phyloP scores from a whole-genome alignment of 1,140 invertebrate genomes.

The Cotesia vestalis region DNA sequence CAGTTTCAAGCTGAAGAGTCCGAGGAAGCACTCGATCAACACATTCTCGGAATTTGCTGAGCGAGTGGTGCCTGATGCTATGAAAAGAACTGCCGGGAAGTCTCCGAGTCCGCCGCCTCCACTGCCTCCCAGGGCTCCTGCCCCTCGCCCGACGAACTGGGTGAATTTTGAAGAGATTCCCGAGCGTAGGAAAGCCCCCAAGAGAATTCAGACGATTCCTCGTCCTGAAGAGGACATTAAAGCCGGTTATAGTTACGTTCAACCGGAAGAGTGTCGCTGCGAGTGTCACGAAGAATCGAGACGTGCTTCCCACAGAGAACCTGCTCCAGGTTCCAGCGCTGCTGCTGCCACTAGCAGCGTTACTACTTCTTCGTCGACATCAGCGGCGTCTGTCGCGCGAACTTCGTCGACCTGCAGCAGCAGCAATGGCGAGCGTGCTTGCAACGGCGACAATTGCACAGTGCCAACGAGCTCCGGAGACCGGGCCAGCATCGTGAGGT shows the following conservation, averaged over 20 bases:
- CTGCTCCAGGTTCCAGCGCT: constrained; percentile 25
- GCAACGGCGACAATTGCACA: constrained; percentile 48
- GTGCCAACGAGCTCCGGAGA: constrained; percentile 38
- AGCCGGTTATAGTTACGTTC: constrained; percentile 76
- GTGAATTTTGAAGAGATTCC: constrained; percentile 88
- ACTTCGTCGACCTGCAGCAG: constrained; percentile 38
- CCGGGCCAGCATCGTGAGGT: constrained; percentile 59
- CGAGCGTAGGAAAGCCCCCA: constrained; percentile 79
- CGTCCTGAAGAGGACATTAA: constrained; percentile 58
- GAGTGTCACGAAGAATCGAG: constrained; percentile 77
- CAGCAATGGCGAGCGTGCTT: constrained; percentile 45
- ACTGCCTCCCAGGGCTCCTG: constrained; percentile 63
- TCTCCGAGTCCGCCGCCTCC: constrained; percentile 64
- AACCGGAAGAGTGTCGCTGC: constrained; percentile 82
- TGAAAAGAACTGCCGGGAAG: constrained; percentile 43
- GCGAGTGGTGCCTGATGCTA: constrained; percentile 47
- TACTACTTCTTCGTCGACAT: constrained; percentile 40
- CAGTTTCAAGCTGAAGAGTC: constrained; percentile 61
- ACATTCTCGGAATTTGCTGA: constrained; percentile 62
- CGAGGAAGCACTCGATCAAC: constrained; percentile 52
- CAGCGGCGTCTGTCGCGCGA: constrained; percentile 38
- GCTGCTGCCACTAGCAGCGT: constrained; percentile 40
- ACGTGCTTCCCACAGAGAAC: constrained; percentile 55
- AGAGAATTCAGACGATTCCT: constrained; percentile 82
- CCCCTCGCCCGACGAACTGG: constrained; percentile 70